phyloP scores from a whole-genome alignment of 2,888 invertebrate species.

The Drosophila glabriapex region DNA sequence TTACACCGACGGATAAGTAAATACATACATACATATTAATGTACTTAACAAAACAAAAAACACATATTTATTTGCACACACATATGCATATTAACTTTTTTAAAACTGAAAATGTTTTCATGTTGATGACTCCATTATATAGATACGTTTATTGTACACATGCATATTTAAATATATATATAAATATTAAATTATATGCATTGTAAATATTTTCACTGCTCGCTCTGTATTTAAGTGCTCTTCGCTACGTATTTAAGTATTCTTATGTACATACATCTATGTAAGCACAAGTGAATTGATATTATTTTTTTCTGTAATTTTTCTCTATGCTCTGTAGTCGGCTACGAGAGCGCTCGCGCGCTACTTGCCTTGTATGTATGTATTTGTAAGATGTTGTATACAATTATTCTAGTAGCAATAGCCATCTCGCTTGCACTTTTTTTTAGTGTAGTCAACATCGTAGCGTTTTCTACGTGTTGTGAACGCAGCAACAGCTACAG shows the following conservation, averaged over 20 bases:
- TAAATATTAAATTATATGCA: constrained; percentile 9
- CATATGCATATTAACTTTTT: constrained; percentile 5
- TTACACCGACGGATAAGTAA: background rate
- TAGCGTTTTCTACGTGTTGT: constrained; percentile 58
- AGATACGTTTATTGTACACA: background rate
- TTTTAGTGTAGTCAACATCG: constrained; percentile 54
- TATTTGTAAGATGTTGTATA: constrained; percentile 61
- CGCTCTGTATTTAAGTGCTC: constrained; percentile 4
- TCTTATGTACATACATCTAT: constrained; percentile 6
- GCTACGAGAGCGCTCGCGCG: constrained; percentile 70
- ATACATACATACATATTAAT: background rate
- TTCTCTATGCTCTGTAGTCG: constrained; percentile 48
- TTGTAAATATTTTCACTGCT: constrained; percentile 2
- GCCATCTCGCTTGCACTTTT: constrained; percentile 75
- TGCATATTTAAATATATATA: constrained; percentile 11
- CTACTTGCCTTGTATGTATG: constrained; percentile 52
- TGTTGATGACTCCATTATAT: constrained; percentile 5
- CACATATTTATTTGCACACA: constrained; percentile 1
- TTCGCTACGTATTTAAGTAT: background rate
- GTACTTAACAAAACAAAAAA: constrained; percentile 18
- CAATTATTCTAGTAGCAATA: constrained; percentile 62
- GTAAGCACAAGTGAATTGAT: constrained; percentile 20
- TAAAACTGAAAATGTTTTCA: constrained; percentile 13
- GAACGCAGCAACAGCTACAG: constrained; percentile 69
- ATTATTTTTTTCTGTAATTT: constrained; percentile 36